Evolutionary conservation across 2,113 vertebrate species (phyloP).

Genomic region (Brachionichthys hirsutus): DNA sequence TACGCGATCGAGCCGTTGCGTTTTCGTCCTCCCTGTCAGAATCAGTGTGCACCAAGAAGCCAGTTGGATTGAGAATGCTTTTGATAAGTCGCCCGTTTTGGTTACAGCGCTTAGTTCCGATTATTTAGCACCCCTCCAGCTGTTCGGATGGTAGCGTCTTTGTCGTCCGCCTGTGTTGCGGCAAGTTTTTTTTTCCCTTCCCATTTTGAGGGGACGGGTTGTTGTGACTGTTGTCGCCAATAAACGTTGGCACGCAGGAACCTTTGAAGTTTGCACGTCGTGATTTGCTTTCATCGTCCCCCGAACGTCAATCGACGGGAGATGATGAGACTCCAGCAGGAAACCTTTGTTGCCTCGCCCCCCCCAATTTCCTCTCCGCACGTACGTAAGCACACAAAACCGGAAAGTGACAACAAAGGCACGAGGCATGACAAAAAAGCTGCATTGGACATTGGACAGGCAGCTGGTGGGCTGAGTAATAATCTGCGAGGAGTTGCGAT

Average conservation of each 20-base stretch:
- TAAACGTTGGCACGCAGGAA: conserved; percentile 57
- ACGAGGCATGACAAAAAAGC: conserved; percentile 27
- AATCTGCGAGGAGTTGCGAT: conserved; percentile 35
- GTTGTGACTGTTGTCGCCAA: conserved; percentile 54
- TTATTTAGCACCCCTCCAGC: conserved; percentile 61
- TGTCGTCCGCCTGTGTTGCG: conserved; percentile 51
- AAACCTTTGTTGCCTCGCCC: conserved; percentile 45
- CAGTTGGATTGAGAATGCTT: conserved; percentile 58
- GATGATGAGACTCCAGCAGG: conserved; percentile 61
- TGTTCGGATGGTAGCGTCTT: conserved; percentile 55
- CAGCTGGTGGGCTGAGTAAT: conserved; percentile 48
- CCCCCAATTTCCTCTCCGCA: conserved; percentile 34
- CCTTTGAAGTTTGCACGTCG: conserved; percentile 65
- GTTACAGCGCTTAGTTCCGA: conserved; percentile 57
- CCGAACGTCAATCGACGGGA: conserved; percentile 61
- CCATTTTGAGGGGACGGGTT: conserved; percentile 47
- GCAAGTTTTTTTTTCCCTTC: conserved; percentile 21
- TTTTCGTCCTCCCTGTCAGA: conserved; percentile 41
- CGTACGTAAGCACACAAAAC: conserved; percentile 5
- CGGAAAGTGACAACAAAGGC: conserved; percentile 44
- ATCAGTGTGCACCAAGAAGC: conserved; percentile 47
- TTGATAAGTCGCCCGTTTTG: conserved; percentile 54
- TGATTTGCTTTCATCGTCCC: conserved; percentile 67
- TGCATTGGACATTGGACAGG: conserved; percentile 43
- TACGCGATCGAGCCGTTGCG: conserved; percentile 36